Evolutionary conservation across 2,888 invertebrate genomes (phyloP).

Genomic region (Oligia strigilis): DNA sequence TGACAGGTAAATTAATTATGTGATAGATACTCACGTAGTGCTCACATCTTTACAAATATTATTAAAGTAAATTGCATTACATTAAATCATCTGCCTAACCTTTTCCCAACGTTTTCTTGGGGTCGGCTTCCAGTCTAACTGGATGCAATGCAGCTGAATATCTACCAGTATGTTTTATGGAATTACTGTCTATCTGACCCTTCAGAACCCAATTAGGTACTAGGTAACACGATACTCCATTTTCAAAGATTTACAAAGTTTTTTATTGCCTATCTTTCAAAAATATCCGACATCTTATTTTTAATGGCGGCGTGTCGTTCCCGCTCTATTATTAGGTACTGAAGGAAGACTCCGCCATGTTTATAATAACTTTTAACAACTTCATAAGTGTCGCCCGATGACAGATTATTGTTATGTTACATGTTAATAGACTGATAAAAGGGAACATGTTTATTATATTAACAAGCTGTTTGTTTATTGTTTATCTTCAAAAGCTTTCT

Average conservation of each 20-base stretch:
- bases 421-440: constrained; percentile 35
- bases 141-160: too few relatives aligned
- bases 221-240: too few relatives aligned
- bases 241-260: background rate
- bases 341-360: constrained; percentile 10
- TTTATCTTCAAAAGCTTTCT: constrained; percentile 31
- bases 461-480: constrained; percentile 6
- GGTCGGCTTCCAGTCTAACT: too few relatives aligned
- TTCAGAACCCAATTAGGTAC: too few relatives aligned
- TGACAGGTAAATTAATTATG: too few relatives aligned
- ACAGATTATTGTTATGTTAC: constrained; percentile 35
- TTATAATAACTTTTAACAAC: constrained; percentile 47
- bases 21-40: too few relatives aligned
- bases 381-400: constrained; percentile 43
- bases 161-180: too few relatives aligned
- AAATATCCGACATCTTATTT: background rate
- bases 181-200: too few relatives aligned
- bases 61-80: too few relatives aligned
- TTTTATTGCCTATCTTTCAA: background rate
- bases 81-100: too few relatives aligned
- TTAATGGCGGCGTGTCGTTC: constrained; percentile 7
- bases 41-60: too few relatives aligned
- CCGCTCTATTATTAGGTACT: constrained; percentile 11
- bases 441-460: constrained; percentile 37
- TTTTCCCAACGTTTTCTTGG: too few relatives aligned